Conservation (phyloP, 1,140 invertebrate species). For the Megalonaias nervosa region DNA sequence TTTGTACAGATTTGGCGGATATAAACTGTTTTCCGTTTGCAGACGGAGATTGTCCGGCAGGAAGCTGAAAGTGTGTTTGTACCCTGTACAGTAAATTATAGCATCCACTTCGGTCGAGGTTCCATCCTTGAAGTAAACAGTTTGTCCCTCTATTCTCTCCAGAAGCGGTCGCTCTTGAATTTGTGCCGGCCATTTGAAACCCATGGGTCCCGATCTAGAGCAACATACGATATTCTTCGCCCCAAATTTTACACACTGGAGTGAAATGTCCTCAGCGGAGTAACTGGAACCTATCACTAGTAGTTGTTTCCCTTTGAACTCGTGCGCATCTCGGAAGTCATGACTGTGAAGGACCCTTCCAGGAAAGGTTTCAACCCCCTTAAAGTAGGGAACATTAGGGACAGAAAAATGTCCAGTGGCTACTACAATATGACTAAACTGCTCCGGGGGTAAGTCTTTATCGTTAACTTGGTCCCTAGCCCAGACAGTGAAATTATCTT, state of each 20-base stretch:
- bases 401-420: slow-evolving; percentile 20
- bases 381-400: slow-evolving; percentile 13
- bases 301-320: slow-evolving; percentile 22
- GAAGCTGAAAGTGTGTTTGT: slow-evolving; percentile 25
- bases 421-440: slow-evolving; percentile 25
- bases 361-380: slow-evolving; percentile 18
- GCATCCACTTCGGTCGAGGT: slow-evolving; percentile 17
- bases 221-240: slow-evolving; percentile 8
- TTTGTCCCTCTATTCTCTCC: slow-evolving; percentile 12
- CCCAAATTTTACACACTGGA: slow-evolving; percentile 28
- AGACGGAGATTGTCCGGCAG: slow-evolving; percentile 23
- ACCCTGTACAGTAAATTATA: slow-evolving; percentile 32
- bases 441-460: background rate
- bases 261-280: slow-evolving; percentile 27
- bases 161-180: slow-evolving; percentile 25
- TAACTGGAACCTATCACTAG: slow-evolving; percentile 20
- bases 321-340: slow-evolving; percentile 26
- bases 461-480: background rate
- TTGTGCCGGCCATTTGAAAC: slow-evolving; percentile 20
- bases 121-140: slow-evolving; percentile 34
- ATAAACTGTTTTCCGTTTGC: background rate
- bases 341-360: slow-evolving; percentile 29
- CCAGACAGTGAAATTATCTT: slow-evolving; percentile 24
- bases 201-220: slow-evolving; percentile 23
- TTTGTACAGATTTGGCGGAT: slow-evolving; percentile 30